Base-by-base conservation (phyloP, 2,113 vertebrate species). In the Dromaius novaehollandiae region DNA sequence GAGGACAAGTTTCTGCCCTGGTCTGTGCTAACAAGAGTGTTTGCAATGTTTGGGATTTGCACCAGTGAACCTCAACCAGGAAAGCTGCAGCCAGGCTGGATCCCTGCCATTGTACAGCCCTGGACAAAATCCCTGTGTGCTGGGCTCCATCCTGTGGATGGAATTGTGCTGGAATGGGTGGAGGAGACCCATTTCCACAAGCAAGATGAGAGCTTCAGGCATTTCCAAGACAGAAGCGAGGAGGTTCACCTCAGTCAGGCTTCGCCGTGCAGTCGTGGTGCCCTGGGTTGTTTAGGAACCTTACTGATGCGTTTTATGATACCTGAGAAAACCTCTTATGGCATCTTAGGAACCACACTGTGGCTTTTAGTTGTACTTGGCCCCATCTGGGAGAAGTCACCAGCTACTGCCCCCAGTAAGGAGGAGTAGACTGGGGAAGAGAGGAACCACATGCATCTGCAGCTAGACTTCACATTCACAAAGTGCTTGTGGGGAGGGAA, bases 221-320 rank as follows among this genome's bases (percentile, higher is more conserved):
- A 24, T 26, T 63, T 46, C 69, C 14, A 50, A 28, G 89, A 24
- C 25, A 55, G 50, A 73, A 84, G 16, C 4, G 32, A 58, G 48
- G 44, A 82, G 38, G 14, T 63, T 82, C 20, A 25, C 40, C 50
- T 66, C 68, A n/a, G 1, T 7, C 2, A 1, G 44, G n/a, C 56
- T 85, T 82, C 87, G 28, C 77, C 19, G 2, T 1, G 36, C 80
- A 28, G 66, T 78, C 55, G 6, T 0, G 0, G 6, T 48, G 19
- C 21, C 77, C 63, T 38, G 34, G 65, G 25, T 8, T 64, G 28
- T 51, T 86, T 16, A 48, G 60, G 40, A 90, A 13, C 60, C 26
- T 66, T 19, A 1, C 4, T 30, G 32, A 55, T 30, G 6, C 48
- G 63, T 53, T 65, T 71, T 63, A 63, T 64, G 88, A 60, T 34